Base-by-base conservation (phyloP, 2,888 invertebrate genomes). In the Colletes collaris region DNA sequence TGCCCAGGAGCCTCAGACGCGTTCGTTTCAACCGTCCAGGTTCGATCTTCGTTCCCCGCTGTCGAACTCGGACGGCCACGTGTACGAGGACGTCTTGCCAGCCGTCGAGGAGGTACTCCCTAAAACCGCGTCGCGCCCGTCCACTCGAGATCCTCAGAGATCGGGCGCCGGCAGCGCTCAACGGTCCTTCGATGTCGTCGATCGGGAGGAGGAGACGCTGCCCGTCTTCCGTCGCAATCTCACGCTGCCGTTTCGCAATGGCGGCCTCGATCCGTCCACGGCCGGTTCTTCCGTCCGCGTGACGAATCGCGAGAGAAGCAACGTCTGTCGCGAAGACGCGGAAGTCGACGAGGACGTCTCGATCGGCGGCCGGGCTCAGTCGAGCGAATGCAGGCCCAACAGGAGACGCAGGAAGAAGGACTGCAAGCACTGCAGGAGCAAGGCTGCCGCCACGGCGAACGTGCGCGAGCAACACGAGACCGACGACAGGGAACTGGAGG, bases 351-450 rank as follows among this genome's bases (percentile, higher is more conserved):
- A 46, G 10, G 76, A 67, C 19, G 62, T 35, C 16, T n/a, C 10
- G 50, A 35, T 40, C 58, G 11, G 49, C 3, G 13, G n/a, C 7
- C 35, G 27, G 11, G 13, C 16, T 6, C 50, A 19, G 44, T 13
- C 78, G 40, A 4, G 3, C 37, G 81, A 79, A 6, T 70, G 64
- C 53, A 76, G 82, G 49, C 79, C 81, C 0, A 70, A 79, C 7
- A 87, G 89, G n/a, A 85, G 91, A 40, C 88, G 93, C 8, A 83
- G 87, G 63, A 93, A 92, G 73, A 92, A 91, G 76, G 92, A 92
- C 74, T 92, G 92, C 79, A 93, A 92, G 65, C 91, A 92, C 60
- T 92, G 92, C 76, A 89, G 86, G 50, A 85, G 66, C 63, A 87
- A 87, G 59, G 50, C 59, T 6, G 64, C 11, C 8, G 69, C 63